Base-by-base conservation (phyloP, 1,140 invertebrate genomes). In the Caenorhabditis elegans region DNA sequence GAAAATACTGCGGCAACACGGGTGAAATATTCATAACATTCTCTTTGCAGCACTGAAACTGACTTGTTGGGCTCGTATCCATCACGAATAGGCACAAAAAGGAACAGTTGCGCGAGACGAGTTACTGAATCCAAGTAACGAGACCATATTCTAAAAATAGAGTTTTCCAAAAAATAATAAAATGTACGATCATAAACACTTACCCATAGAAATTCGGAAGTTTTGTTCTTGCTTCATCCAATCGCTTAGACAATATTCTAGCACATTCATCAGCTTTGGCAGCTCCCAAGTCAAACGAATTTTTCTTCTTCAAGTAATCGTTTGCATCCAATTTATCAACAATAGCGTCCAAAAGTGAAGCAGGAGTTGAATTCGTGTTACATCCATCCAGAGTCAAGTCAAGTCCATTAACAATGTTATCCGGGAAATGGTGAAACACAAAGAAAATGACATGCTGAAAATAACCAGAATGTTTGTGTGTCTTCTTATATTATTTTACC, bases 371-470 rank as follows among this genome's bases (percentile, higher is more conserved):
- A 31, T 65, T 53, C 10, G 49, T 76, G 19, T 76, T 60, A 22
- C 80, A 81, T 39, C 82, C 82, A 22, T 78, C 51, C 19, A 83
- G 43, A n/a, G 76, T 55, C 76, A 83, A 36, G 6, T 83, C 82
- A 31, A 83, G 48, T 26, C 76, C 82, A 46, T 55, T 53, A 17
- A 55, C 48, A 31, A 83, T 70, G 26, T 83, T 83, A 24, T 46
- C 39, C 8, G 82, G 82, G 48, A 83, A 83, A 34, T 79, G 76
- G n/a, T 83, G 82, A 77, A 83, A 83, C 19, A 79, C 76, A 19
- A 83, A 83, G 47, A 65, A 78, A 19, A 83, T 24, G 51, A 83
- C 36, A 55, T 83, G 82, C 48, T 78, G 46, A 43, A 78, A 26
- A 24, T 5, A 22, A 15, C 26, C 19, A 3, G 26, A 1, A 10